Base-by-base conservation (phyloP, 1,140 invertebrate species). In the Teleogryllus occipitalis region DNA sequence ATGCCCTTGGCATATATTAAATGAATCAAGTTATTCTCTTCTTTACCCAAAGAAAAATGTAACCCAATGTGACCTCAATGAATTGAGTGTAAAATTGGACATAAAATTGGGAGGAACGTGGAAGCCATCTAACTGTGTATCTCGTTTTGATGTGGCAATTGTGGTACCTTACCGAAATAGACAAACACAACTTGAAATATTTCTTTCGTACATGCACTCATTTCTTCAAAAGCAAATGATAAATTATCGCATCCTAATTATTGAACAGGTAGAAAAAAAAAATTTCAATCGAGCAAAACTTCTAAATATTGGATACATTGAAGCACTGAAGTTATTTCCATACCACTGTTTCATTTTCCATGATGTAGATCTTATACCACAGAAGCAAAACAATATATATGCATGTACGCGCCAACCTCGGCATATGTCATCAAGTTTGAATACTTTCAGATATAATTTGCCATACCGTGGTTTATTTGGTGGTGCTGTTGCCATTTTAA, bases 251-350 rank as follows among this genome's bases (percentile, higher is more conserved):
- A 96, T 99, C 83, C 96, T 95, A 87, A 90, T 99, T 1, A 90
- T 98, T 8, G 96, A 99, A 87, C 97, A 99, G 87, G 90, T 90
- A 79, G 89, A 91, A 77, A 87, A 89, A 7, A 87, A 88, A 75
- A 92, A 94, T 15, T 99, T 98, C 84, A 99, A 99, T 88, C 90
- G 96, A 83, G 97, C 95, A 0, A 96, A 96, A 85, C 88, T 99
- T 10, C 93, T 99, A 83, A 99, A 99, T 85, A 92, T 97, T 81
- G 98, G 96, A 2, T 97, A 95, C 81, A 85, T 89, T 7, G 92
- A 96, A 83, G 94, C 95, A 0, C 85, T 88, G 47, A 89, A 88
- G 82, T 89, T 91, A 49, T 90, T 89, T 79, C 86, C 88, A 75
- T 96, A 92, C 86, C 91, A 95, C 46, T 99, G 98, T 84, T 91